Evolutionary conservation across 2,113 vertebrate species (phyloP).

Genomic region (Malurus elegans): DNA sequence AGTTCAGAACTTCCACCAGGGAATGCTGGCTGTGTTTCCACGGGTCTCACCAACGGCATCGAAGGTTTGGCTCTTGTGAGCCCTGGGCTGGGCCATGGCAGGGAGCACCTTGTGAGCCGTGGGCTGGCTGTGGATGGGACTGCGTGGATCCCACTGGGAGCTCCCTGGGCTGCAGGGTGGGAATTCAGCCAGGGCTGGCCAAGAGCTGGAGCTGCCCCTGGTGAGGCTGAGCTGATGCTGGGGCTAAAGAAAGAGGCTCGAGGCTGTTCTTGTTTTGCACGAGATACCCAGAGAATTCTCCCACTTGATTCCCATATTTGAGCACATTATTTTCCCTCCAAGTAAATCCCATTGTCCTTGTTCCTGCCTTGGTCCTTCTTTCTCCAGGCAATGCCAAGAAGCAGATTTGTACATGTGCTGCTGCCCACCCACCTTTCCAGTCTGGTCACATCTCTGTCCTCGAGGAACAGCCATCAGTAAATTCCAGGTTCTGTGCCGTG

Average conservation of each 20-base stretch:
- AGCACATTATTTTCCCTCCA: background rate
- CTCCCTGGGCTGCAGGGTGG: background rate
- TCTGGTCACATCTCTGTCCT: background rate
- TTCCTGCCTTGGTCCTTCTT: background rate
- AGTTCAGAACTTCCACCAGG: background rate
- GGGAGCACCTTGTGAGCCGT: background rate
- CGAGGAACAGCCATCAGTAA: background rate
- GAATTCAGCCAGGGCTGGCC: background rate
- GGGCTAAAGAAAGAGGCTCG: background rate
- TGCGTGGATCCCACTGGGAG: background rate
- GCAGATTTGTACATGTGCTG: background rate
- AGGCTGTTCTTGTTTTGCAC: background rate
- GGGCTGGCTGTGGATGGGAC: background rate
- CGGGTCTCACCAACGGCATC: background rate
- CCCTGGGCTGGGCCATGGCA: accelerated
- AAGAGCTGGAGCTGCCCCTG: background rate
- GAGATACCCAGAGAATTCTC: background rate
- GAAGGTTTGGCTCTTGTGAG: background rate
- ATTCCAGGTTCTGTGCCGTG: background rate
- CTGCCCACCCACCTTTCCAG: background rate
- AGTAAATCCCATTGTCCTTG: background rate
- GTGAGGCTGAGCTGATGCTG: background rate
- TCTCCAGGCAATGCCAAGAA: background rate
- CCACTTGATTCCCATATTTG: background rate
- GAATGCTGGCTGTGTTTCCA: background rate